These are phyloP conservation scores for Lucinisca nassula DNA, from an alignment of 2,888 invertebrate genomes.

Conservation along the genomic window DNA sequence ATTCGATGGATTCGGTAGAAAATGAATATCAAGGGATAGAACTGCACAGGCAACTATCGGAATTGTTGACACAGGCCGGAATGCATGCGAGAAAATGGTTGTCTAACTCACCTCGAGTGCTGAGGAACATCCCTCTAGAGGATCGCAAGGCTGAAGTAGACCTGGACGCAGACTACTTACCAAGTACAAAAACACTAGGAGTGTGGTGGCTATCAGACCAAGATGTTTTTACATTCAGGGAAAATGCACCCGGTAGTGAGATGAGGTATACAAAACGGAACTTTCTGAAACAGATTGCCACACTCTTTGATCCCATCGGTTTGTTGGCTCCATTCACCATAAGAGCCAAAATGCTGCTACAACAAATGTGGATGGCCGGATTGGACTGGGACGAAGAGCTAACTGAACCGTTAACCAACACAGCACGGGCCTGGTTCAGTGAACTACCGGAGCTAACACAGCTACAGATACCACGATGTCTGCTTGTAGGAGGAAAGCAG, in stretches of 20 bases:
- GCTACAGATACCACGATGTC: too few relatives aligned
- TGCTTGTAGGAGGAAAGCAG: too few relatives aligned
- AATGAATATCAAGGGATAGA: background rate
- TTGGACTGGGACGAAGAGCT: constrained; percentile 57
- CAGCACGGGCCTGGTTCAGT: background rate
- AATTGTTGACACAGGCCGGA: background rate
- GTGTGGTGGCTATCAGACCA: too few relatives aligned
- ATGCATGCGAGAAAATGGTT: background rate
- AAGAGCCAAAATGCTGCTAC: background rate
- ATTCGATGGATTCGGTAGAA: background rate
- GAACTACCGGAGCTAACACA: background rate
- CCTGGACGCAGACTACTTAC: background rate
- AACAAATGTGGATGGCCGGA: background rate
- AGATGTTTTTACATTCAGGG: too few relatives aligned
- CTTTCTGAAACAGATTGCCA: background rate
- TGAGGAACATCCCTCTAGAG: too few relatives aligned
- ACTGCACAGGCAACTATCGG: background rate
- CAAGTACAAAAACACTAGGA: background rate
- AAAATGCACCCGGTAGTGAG: too few relatives aligned
- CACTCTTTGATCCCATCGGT: background rate
- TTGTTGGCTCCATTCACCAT: background rate
- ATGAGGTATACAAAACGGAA: constrained; percentile 59
- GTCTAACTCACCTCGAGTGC: too few relatives aligned
- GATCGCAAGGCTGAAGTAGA: background rate
- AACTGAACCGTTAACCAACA: constrained; percentile 14